Evolutionary conservation across 2,888 invertebrate genomes (phyloP).

Genomic region (Morpho achilles): DNA sequence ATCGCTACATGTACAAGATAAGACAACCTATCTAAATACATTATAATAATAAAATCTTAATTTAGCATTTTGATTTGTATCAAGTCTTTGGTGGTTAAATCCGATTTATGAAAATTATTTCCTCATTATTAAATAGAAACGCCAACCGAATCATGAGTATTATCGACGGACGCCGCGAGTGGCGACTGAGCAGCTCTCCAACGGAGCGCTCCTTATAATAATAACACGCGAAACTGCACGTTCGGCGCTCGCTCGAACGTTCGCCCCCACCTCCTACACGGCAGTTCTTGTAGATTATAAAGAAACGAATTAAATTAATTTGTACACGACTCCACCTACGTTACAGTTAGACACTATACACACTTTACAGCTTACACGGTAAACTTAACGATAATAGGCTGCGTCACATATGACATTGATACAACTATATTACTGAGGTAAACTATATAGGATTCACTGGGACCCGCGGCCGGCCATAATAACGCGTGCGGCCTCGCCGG

Average conservation of each 20-base stretch:
- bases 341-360: constrained; percentile 54
- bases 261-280: constrained; percentile 18
- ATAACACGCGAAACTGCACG: constrained; percentile 39
- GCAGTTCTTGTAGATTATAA: constrained; percentile 38
- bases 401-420: constrained; percentile 72
- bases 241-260: constrained; percentile 37
- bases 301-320: constrained; percentile 62
- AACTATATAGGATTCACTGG: constrained; percentile 64
- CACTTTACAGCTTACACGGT: constrained; percentile 66
- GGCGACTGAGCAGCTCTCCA: constrained; percentile 42
- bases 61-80: constrained; percentile 33
- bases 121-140: constrained; percentile 26
- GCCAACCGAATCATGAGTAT: constrained; percentile 37
- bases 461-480: constrained; percentile 4
- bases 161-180: constrained; percentile 38
- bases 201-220: constrained; percentile 46
- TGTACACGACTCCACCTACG: constrained; percentile 65
- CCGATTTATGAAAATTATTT: constrained; percentile 34
- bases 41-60: constrained; percentile 23
- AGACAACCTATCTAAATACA: constrained; percentile 9
- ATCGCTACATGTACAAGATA: constrained; percentile 8
- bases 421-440: constrained; percentile 74
- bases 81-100: constrained; percentile 53
- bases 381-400: constrained; percentile 77
- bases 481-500: constrained; percentile 16